Percentiles rank a stretch among this genome's conserved stretches.
phyloP scores from a whole-genome alignment of 2,797 vertebrate species.

The Schizopygopsis malacanthus region DNA sequence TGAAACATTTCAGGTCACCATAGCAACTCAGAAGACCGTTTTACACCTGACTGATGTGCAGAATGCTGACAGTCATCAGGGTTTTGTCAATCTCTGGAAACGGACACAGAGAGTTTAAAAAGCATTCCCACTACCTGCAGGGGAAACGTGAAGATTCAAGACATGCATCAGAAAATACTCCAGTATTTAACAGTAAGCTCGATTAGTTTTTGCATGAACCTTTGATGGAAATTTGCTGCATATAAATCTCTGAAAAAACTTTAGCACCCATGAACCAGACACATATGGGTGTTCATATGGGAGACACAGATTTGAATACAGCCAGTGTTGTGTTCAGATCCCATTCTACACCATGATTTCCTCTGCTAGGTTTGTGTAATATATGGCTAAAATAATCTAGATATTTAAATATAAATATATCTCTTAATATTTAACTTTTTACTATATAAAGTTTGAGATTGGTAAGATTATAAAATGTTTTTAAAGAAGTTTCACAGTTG shows the following conservation, averaged over 20 bases:
- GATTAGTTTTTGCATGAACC: neutral
- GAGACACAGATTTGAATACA: neutral
- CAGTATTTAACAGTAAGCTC: neutral
- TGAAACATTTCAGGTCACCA: constrained; percentile 63
- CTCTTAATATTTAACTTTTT: neutral
- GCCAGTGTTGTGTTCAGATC: neutral
- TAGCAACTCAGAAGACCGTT: constrained; percentile 62
- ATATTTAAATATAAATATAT: neutral
- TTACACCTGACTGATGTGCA: constrained; percentile 45
- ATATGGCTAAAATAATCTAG: neutral
- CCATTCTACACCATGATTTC: neutral
- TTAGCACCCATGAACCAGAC: neutral
- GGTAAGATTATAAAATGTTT: neutral
- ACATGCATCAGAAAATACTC: neutral
- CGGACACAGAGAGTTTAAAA: neutral
- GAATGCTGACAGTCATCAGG: constrained; percentile 34
- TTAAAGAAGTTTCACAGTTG: neutral
- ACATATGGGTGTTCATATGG: neutral
- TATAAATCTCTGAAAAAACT: neutral
- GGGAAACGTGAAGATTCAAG: neutral
- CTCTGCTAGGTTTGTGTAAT: neutral
- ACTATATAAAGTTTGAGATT: too few relatives aligned
- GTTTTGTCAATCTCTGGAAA: constrained; percentile 34
- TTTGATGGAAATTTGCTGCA: neutral
- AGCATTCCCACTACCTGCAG: neutral